phyloP scores from a whole-genome alignment of 2,888 invertebrate species.

The Achlya flavicornis region DNA sequence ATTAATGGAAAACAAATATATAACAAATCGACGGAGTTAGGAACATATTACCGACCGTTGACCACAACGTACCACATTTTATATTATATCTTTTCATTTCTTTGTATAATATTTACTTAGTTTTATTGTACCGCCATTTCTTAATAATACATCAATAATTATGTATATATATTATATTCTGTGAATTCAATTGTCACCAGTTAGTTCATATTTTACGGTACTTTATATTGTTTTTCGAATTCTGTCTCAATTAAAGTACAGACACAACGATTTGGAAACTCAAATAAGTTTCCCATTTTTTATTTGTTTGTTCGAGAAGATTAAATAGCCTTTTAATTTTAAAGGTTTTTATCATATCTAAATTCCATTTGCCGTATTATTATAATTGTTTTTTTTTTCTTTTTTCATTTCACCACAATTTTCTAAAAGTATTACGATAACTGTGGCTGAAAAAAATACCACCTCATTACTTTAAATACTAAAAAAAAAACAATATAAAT shows the following conservation, averaged over 20 bases:
- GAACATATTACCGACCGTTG: slow-evolving; percentile 79
- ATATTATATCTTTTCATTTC: background rate
- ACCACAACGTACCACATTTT: slow-evolving; percentile 46
- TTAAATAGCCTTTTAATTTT: too few species aligned
- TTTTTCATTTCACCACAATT: background rate
- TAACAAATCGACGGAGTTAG: slow-evolving; percentile 81
- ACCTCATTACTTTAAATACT: too few species aligned
- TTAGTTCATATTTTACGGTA: too few species aligned
- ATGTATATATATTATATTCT: background rate
- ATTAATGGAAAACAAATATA: slow-evolving; percentile 79
- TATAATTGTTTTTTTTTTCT: background rate
- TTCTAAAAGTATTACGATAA: background rate
- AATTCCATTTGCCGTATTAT: too few species aligned
- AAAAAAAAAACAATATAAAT: too few species aligned
- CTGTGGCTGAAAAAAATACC: background rate
- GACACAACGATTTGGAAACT: too few species aligned
- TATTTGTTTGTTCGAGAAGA: too few species aligned
- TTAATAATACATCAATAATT: background rate
- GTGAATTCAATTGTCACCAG: too few species aligned
- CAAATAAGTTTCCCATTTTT: too few species aligned
- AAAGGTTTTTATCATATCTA: too few species aligned
- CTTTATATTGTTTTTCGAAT: too few species aligned
- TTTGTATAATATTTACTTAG: background rate
- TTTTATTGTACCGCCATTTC: background rate
- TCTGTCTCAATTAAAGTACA: too few species aligned